phyloP scores from a whole-genome alignment of 1,140 invertebrate genomes.

The Zaprionus ghesquierei region DNA sequence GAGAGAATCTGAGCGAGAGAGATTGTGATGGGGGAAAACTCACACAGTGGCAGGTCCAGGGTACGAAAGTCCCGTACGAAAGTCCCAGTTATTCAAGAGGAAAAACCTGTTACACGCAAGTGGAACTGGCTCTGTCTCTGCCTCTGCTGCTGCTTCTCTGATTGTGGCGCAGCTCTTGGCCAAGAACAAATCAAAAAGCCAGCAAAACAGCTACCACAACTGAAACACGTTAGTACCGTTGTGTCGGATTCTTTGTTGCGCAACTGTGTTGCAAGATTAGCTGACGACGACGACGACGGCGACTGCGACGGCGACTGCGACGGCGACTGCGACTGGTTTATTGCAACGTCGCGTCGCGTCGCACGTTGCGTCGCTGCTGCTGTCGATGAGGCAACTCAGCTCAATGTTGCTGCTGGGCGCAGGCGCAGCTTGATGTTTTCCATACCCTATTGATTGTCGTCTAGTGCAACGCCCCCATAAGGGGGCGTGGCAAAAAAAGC shows the following conservation, averaged over 20 bases:
- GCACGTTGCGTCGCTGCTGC: slow-evolving; percentile 16
- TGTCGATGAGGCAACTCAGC: slow-evolving; percentile 70
- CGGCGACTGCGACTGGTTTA: slow-evolving; percentile 67
- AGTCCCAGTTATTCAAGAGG: slow-evolving; percentile 82
- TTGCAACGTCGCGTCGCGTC: slow-evolving; percentile 59
- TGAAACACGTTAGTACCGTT: slow-evolving; percentile 81
- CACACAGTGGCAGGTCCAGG: slow-evolving; percentile 42
- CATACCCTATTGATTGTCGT: not conserved
- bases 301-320: slow-evolving; percentile 48
- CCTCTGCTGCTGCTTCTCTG: slow-evolving; percentile 12
- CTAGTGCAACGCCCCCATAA: no score
- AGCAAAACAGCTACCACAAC: slow-evolving; percentile 42
- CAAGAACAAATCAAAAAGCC: not conserved
- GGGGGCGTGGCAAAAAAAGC: no score
- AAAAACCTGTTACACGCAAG: slow-evolving; percentile 80
- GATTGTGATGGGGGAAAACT: not conserved
- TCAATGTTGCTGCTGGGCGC: slow-evolving; percentile 40
- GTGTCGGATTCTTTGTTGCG: slow-evolving; percentile 81
- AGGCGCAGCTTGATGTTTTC: slow-evolving; percentile 17
- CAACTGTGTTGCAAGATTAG: slow-evolving; percentile 82
- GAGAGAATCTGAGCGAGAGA: not conserved
- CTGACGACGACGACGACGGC: slow-evolving; percentile 58
- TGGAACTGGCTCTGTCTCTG: slow-evolving; percentile 47
- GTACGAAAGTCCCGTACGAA: slow-evolving; percentile 82
- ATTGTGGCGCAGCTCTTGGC: not conserved